Percentiles rank a stretch among this genome's conserved stretches.
phyloP scores from a whole-genome alignment of 2,888 invertebrate genomes.

The Agonopterix arenella region DNA sequence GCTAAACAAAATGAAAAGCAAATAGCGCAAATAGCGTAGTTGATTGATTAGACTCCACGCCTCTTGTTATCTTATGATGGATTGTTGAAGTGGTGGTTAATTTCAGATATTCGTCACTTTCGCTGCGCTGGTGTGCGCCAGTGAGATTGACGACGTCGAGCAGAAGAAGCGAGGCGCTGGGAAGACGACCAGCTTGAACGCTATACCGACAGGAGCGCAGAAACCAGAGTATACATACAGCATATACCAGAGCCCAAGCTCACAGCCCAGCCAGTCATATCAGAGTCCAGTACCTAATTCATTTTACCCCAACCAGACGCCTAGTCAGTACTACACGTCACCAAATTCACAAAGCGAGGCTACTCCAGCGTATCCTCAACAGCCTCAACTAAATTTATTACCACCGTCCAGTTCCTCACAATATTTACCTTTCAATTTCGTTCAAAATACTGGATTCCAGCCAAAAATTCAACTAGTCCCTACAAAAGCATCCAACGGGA shows the following conservation, averaged over 20 bases:
- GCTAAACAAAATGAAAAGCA: constrained; percentile 5
- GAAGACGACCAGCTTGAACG: constrained; percentile 50
- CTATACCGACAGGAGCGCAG: constrained; percentile 60
- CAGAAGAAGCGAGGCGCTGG: constrained; percentile 64
- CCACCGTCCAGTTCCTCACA: constrained; percentile 45
- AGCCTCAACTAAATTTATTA: constrained; percentile 39
- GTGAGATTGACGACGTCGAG: constrained; percentile 57
- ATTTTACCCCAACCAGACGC: constrained; percentile 56
- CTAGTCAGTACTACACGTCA: constrained; percentile 48
- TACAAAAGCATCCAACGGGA: constrained; percentile 45
- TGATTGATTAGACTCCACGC: constrained; percentile 39
- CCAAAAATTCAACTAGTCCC: constrained; percentile 61
- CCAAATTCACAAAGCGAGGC: constrained; percentile 31
- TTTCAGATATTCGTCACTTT: constrained; percentile 57
- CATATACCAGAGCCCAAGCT: constrained; percentile 49
- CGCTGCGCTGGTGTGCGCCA: constrained; percentile 43
- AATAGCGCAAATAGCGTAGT: background rate
- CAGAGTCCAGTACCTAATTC: constrained; percentile 52
- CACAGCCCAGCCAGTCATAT: constrained; percentile 34
- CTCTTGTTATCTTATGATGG: constrained; percentile 9
- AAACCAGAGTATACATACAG: constrained; percentile 66
- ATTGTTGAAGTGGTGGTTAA: constrained; percentile 15
- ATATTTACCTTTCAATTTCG: constrained; percentile 56
- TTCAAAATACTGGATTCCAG: constrained; percentile 62
- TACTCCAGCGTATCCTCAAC: constrained; percentile 28